Base-by-base conservation (phyloP, 35 echinoderm and acorn worm species). In the Apostichopus californicus region DNA sequence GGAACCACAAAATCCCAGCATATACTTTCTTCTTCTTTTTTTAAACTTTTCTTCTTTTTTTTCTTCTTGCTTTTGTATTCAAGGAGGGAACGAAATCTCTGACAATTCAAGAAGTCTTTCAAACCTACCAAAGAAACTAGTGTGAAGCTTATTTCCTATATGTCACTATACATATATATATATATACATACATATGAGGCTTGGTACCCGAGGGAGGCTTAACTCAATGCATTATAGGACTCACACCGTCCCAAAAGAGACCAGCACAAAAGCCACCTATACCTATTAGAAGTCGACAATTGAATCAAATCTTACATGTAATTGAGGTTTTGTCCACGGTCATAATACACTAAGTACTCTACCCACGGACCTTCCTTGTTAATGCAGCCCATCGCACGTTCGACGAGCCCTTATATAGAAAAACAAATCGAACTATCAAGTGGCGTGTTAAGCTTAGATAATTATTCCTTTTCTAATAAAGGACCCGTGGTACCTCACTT, bases 261-360 rank as follows among this genome's bases (percentile, higher is more conserved):
- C 26, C 10, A 55, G 80, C 11, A 83, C 12, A 46, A 56, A 55
- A 17, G 34, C 7, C 8, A 28, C 34, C 80, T n/a, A 83, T 14
- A 34, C 17, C 24, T 83, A 55, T 53, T 55, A 83, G 80, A 83
- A 83, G 80, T 56, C 80, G 55, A 83, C 80, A 14, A 68, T 83
- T 34, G 52, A 56, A n/a, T 17, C 80, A 20, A 83, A 12, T 56
- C 64, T 68, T 83, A 83, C 80, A 83, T 46, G 80, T 83, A 83
- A 83, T 83, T 83, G 80, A 15, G 80, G 80, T 55, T 83, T 83
- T 83, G 80, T 83, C 17, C 64, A 3, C 64, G 64, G 11, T 68
- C 64, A 18, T 8, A 68, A 46, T 46, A 46, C 34, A 46, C 34
- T 46, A 46, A 46, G 34, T 46, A 46, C 34, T 46, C 34, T 46